A percentile compares a stretch with the other conserved stretches of the same genome.
Evolutionary conservation across 2,888 invertebrate genomes (phyloP).

Genomic region (Cataglyphis rosenhaueri): DNA sequence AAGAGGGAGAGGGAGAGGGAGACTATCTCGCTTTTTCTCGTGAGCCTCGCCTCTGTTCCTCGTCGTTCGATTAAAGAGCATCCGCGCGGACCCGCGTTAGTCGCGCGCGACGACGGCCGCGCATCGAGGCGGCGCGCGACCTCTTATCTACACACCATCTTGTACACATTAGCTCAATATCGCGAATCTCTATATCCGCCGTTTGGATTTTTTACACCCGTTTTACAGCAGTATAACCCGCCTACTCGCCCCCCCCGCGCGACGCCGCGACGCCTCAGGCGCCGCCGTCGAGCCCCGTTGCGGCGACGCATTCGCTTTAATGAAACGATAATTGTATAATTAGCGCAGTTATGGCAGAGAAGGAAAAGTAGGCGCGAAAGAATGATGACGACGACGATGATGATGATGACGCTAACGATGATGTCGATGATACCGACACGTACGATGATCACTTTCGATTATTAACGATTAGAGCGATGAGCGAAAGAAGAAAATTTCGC

Average conservation of each 20-base stretch:
- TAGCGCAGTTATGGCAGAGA: slow-evolving; percentile 15
- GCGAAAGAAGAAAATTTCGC: slow-evolving; percentile 17
- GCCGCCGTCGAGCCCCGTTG: slow-evolving; percentile 49
- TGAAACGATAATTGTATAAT: slow-evolving; percentile 2
- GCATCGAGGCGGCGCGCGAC: slow-evolving; percentile 33
- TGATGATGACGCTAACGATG: slow-evolving; percentile 5
- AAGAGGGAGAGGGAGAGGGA: not conserved
- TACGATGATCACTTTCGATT: slow-evolving; percentile 33
- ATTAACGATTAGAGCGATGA: slow-evolving; percentile 22
- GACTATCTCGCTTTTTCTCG: slow-evolving; percentile 29
- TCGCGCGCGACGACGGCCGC: slow-evolving; percentile 39
- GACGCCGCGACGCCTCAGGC: slow-evolving; percentile 45
- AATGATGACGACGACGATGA: slow-evolving; percentile 48
- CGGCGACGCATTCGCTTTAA: slow-evolving; percentile 16
- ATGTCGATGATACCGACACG: slow-evolving; percentile 17
- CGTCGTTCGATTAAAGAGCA: slow-evolving; percentile 13
- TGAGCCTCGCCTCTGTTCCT: slow-evolving; percentile 57
- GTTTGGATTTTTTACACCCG: slow-evolving; percentile 74
- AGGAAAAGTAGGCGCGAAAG: slow-evolving; percentile 33
- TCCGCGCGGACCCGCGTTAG: slow-evolving; percentile 46
- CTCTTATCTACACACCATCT: slow-evolving; percentile 53
- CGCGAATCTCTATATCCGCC: slow-evolving; percentile 67
- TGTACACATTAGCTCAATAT: slow-evolving; percentile 61
- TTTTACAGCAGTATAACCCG: slow-evolving; percentile 65
- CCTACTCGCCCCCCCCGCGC: slow-evolving; percentile 52